Evolutionary conservation across 2,888 invertebrate species (phyloP).

Genomic region (Oscheius sp.): DNA sequence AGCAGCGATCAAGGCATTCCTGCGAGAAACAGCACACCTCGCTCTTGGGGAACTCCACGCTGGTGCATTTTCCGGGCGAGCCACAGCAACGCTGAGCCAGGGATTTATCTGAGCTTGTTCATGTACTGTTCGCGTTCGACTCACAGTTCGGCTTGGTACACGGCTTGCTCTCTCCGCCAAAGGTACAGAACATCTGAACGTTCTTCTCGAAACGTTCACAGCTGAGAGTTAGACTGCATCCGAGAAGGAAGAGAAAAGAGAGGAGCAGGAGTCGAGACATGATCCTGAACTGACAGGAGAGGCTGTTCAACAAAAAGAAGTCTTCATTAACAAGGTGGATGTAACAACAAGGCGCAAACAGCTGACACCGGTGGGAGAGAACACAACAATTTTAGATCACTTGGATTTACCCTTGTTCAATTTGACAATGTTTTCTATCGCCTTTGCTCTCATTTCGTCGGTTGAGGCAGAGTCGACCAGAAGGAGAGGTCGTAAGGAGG

Average conservation of each 20-base stretch:
- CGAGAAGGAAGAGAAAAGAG: background rate
- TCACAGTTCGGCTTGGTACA: constrained; percentile 45
- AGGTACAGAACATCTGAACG: constrained; percentile 55
- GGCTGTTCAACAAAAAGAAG: constrained; percentile 24
- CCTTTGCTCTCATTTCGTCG: constrained; percentile 56
- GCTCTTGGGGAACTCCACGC: constrained; percentile 37
- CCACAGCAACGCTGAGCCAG: constrained; percentile 30
- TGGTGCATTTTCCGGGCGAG: constrained; percentile 35
- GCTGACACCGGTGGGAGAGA: constrained; percentile 8
- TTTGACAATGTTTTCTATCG: constrained; percentile 57
- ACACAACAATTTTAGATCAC: constrained; percentile 6
- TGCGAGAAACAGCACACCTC: constrained; percentile 67
- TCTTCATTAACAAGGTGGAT: constrained; percentile 21
- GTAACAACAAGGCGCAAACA: constrained; percentile 30
- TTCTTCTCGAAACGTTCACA: constrained; percentile 46
- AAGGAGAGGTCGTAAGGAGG: constrained; percentile 51
- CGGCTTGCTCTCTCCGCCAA: constrained; percentile 46
- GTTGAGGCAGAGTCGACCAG: constrained; percentile 59
- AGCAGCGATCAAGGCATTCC: constrained; percentile 65
- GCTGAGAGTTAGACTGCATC: background rate
- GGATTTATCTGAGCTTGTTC: background rate
- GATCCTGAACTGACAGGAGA: constrained; percentile 1
- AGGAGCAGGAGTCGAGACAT: constrained; percentile 25
- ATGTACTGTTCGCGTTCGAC: background rate
- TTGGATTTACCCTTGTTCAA: constrained; percentile 37